phyloP scores from a whole-genome alignment of 2,888 invertebrate genomes.

The Hemistola chrysoprasaria region DNA sequence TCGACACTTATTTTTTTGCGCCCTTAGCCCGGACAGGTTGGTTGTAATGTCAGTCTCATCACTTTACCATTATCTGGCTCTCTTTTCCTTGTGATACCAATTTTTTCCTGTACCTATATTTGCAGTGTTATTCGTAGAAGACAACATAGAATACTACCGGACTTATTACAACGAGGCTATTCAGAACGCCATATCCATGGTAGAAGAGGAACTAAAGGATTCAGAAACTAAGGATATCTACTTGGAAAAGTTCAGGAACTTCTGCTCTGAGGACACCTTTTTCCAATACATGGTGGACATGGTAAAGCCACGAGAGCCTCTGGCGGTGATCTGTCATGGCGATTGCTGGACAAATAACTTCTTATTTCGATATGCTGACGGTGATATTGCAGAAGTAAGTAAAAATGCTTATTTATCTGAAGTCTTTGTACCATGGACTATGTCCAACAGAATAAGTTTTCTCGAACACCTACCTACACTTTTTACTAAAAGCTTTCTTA shows the following conservation, averaged over 20 bases:
- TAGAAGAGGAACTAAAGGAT: constrained; percentile 65
- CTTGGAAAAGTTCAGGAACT: constrained; percentile 81
- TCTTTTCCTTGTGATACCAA: no score
- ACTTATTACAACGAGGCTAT: constrained; percentile 85
- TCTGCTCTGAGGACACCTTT: constrained; percentile 84
- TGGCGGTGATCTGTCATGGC: constrained; percentile 88
- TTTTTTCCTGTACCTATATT: constrained; percentile 8
- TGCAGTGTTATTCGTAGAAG: constrained; percentile 82
- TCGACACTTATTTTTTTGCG: no score
- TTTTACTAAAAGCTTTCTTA: no score
- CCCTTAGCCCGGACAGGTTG: no score
- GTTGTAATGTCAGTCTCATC: no score
- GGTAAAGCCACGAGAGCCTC: constrained; percentile 82
- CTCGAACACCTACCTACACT: no score
- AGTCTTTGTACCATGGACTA: no score
- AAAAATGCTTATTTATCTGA: not conserved
- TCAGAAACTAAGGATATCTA: constrained; percentile 74
- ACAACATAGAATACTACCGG: constrained; percentile 86
- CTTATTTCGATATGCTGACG: constrained; percentile 82
- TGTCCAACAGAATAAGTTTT: no score
- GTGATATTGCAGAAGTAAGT: constrained; percentile 78
- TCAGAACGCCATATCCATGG: constrained; percentile 85
- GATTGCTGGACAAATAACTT: constrained; percentile 91
- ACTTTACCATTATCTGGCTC: no score
- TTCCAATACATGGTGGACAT: constrained; percentile 86